Percentiles rank a stretch among this genome's conserved stretches.
Evolutionary conservation across 2,797 vertebrate species (phyloP).

Genomic region (Neopelma chrysocephalum): DNA sequence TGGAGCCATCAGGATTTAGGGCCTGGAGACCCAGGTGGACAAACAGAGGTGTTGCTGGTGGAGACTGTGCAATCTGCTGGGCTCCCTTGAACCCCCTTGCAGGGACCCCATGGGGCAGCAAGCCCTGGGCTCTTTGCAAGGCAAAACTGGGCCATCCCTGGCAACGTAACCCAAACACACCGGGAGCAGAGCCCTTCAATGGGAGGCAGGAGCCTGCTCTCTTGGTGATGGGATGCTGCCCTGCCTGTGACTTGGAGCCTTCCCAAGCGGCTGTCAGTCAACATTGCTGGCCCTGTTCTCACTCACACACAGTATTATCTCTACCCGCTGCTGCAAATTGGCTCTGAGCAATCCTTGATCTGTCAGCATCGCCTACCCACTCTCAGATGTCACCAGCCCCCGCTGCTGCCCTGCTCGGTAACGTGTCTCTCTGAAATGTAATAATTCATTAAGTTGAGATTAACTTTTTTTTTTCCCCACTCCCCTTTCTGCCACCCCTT

Average conservation of each 20-base stretch:
- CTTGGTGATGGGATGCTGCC: background rate
- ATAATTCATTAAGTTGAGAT: slow-evolving; percentile 61
- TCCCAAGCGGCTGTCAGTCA: slow-evolving; percentile 54
- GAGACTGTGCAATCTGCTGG: background rate
- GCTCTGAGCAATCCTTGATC: slow-evolving; percentile 70
- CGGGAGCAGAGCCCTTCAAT: background rate
- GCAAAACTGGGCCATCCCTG: background rate
- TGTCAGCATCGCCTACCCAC: slow-evolving; percentile 69
- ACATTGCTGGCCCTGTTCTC: slow-evolving; percentile 21
- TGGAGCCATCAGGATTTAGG: background rate
- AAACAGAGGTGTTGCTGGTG: background rate
- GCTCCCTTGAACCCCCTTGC: background rate
- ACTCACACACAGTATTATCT: slow-evolving; percentile 53
- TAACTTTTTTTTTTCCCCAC: background rate
- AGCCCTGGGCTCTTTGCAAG: background rate
- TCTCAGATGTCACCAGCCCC: slow-evolving; percentile 69
- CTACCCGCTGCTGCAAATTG: slow-evolving; percentile 68
- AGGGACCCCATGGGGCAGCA: background rate
- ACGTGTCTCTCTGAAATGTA: slow-evolving; percentile 57
- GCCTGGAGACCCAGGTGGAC: background rate
- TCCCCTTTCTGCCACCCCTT: background rate
- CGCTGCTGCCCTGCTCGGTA: slow-evolving; percentile 53
- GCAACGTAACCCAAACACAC: background rate
- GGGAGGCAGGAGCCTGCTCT: background rate
- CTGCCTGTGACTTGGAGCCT: slow-evolving; percentile 41